phyloP scores from a whole-genome alignment of 2,797 vertebrate genomes.

The Danio jaintianensis region DNA sequence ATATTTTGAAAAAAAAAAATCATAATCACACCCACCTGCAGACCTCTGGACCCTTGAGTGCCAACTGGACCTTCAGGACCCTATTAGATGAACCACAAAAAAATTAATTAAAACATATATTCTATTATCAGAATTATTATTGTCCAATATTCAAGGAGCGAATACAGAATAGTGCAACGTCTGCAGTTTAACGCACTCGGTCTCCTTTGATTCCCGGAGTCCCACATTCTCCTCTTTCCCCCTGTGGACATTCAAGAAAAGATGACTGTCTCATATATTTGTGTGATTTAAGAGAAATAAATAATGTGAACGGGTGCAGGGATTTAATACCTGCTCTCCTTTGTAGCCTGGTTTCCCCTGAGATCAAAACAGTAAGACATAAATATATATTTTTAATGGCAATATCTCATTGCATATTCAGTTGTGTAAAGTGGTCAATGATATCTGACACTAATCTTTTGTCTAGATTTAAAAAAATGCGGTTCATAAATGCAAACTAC shows the following conservation, averaged over 20 bases:
- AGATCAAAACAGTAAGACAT: conserved; percentile 52
- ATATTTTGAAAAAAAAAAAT: too few species aligned
- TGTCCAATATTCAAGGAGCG: neutral
- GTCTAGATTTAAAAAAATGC: neutral
- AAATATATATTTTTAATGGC: neutral
- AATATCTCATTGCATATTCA: neutral
- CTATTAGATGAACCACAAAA: conserved; percentile 67
- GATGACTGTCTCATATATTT: neutral
- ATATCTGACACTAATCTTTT: neutral
- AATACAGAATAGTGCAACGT: conserved; percentile 23
- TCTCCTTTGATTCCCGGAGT: conserved; percentile 92
- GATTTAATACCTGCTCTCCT: conserved; percentile 85
- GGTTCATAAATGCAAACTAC: neutral
- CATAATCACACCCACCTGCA: conserved; percentile 78
- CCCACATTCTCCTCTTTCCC: conserved; percentile 90
- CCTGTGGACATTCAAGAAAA: conserved; percentile 72
- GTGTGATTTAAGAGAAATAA: neutral
- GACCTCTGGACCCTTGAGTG: conserved; percentile 82
- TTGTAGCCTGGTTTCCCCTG: conserved; percentile 91
- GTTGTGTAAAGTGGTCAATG: neutral
- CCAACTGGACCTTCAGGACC: conserved; percentile 87
- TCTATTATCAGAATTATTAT: neutral
- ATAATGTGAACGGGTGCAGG: neutral
- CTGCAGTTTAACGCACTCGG: conserved; percentile 73
- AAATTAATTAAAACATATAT: conserved; percentile 10